A percentile compares a stretch with the other conserved stretches of the same genome.
Evolutionary conservation across 2,797 vertebrate species (phyloP).

Genomic region (Ambastaia sidthimunki): DNA sequence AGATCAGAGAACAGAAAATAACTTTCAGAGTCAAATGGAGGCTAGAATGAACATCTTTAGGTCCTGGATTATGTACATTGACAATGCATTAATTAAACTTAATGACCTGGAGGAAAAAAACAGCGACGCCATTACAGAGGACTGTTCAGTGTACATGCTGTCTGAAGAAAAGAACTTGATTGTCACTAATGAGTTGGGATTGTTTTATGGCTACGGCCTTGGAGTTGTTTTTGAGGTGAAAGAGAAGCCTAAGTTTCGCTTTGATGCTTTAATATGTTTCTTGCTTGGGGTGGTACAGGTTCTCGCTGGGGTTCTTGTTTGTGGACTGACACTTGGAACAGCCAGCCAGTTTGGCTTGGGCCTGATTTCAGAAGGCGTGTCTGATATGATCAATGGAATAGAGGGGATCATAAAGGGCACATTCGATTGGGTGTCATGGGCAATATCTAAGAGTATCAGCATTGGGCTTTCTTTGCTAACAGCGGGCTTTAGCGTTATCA

Average conservation of each 20-base stretch:
- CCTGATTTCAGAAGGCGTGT: constrained; percentile 55
- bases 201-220: constrained; percentile 55
- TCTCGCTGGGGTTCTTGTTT: constrained; percentile 47
- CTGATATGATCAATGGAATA: constrained; percentile 55
- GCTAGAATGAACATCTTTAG: constrained; percentile 53
- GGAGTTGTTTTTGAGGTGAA: constrained; percentile 58
- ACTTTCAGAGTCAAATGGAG: constrained; percentile 52
- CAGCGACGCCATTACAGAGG: constrained; percentile 41
- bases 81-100: constrained; percentile 38
- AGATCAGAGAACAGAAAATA: constrained; percentile 22
- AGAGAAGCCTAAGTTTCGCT: constrained; percentile 54
- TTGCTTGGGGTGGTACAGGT: constrained; percentile 53
- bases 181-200: constrained; percentile 47
- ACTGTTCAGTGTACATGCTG: constrained; percentile 42
- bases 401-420: constrained; percentile 51
- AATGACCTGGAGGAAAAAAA: constrained; percentile 39
- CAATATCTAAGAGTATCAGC: constrained; percentile 55
- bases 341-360: constrained; percentile 46
- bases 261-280: constrained; percentile 50
- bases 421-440: constrained; percentile 59
- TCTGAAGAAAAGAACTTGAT: constrained; percentile 35
- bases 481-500: constrained; percentile 43
- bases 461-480: constrained; percentile 53
- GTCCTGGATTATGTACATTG: constrained; percentile 43
- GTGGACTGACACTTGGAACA: constrained; percentile 44